phyloP scores from a whole-genome alignment of 2,113 vertebrate species.

The Channa maculata region DNA sequence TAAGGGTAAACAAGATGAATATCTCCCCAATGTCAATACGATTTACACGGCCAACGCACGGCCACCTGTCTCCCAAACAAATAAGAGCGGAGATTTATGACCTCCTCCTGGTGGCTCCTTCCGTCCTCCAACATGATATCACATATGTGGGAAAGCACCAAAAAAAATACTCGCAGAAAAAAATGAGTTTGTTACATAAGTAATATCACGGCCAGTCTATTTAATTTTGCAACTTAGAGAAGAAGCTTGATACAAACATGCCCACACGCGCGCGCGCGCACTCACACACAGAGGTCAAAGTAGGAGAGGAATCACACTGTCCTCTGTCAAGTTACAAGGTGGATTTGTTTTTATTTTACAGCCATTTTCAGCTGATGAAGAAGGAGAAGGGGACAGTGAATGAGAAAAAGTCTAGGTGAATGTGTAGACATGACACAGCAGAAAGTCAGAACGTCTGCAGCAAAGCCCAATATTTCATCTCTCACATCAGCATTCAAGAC shows the following conservation, averaged over 20 bases:
- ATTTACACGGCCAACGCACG: slow-evolving; percentile 79
- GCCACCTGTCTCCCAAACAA: slow-evolving; percentile 84
- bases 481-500: slow-evolving; percentile 81
- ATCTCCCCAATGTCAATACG: slow-evolving; percentile 79
- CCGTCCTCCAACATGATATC: slow-evolving; percentile 72
- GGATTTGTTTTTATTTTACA: slow-evolving; percentile 56
- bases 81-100: slow-evolving; percentile 80
- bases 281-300: slow-evolving; percentile 56
- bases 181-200: slow-evolving; percentile 65
- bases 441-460: slow-evolving; percentile 75
- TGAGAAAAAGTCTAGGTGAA: slow-evolving; percentile 76
- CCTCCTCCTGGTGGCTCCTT: slow-evolving; percentile 72
- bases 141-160: slow-evolving; percentile 70
- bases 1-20: slow-evolving; percentile 83
- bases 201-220: slow-evolving; percentile 44
- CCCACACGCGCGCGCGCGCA: slow-evolving; percentile 38
- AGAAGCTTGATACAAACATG: slow-evolving; percentile 26
- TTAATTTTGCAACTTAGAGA: slow-evolving; percentile 38
- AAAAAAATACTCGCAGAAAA: slow-evolving; percentile 20
- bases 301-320: slow-evolving; percentile 50
- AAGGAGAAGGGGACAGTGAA: slow-evolving; percentile 47
- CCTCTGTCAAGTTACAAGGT: slow-evolving; percentile 51
- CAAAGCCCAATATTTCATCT: slow-evolving; percentile 79
- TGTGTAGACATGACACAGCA: slow-evolving; percentile 77
- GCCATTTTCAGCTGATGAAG: slow-evolving; percentile 44